Percentiles rank a stretch among this genome's conserved stretches.
phyloP scores from a whole-genome alignment of 2,888 invertebrate genomes.

The Cosmopolites sordidus region DNA sequence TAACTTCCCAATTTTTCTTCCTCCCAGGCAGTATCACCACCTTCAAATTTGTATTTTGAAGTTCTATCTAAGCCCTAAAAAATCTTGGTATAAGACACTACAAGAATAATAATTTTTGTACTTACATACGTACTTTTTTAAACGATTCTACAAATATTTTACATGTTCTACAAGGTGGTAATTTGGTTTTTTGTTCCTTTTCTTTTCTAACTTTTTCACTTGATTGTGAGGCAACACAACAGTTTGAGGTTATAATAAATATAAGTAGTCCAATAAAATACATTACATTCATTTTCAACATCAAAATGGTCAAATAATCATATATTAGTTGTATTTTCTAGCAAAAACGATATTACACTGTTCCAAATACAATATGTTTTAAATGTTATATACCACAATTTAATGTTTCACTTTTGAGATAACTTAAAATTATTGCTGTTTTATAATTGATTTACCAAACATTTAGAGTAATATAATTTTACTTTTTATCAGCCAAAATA shows the following conservation, averaged over 20 bases:
- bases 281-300: constrained; percentile 3
- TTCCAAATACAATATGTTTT: too few species aligned
- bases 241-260: constrained; percentile 9
- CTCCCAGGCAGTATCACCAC: constrained; percentile 93
- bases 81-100: not conserved
- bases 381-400: too few species aligned
- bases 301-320: too few species aligned
- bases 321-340: too few species aligned
- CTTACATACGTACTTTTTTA: constrained; percentile 49
- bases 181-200: constrained; percentile 21
- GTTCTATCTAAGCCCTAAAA: constrained; percentile 73
- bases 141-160: constrained; percentile 71
- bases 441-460: too few species aligned
- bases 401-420: too few species aligned
- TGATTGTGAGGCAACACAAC: not conserved
- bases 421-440: too few species aligned
- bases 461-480: not conserved
- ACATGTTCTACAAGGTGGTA: constrained; percentile 76
- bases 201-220: constrained; percentile 17
- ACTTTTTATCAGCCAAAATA: not conserved
- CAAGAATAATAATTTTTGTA: not conserved
- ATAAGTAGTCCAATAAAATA: constrained; percentile 5
- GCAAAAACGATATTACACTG: too few species aligned
- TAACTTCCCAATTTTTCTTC: constrained; percentile 81
- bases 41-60: constrained; percentile 83